Conservation (phyloP, 2,113 vertebrate species). For the Coracopsis vasa region DNA sequence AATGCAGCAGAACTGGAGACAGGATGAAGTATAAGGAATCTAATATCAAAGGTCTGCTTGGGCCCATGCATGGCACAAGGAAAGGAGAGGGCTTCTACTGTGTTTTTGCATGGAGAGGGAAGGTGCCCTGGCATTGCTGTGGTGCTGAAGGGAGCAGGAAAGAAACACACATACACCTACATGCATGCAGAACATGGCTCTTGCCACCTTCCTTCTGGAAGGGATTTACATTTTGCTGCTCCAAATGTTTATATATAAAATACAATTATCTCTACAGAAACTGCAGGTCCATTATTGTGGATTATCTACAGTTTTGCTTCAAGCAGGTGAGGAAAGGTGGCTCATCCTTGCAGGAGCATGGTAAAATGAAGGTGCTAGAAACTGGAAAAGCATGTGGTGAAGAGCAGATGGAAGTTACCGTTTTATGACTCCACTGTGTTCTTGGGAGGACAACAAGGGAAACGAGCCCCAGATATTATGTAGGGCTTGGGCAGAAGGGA, state of each 20-base stretch:
- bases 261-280: background rate
- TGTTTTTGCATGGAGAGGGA: background rate
- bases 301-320: background rate
- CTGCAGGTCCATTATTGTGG: background rate
- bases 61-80: background rate
- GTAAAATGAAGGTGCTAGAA: background rate
- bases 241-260: background rate
- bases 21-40: background rate
- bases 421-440: background rate
- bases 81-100: background rate
- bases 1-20: background rate
- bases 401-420: background rate
- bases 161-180: fast-evolving
- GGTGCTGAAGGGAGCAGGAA: background rate
- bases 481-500: background rate
- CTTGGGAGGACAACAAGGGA: background rate
- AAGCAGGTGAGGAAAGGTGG: background rate
- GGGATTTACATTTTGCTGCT: background rate
- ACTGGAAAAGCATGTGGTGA: background rate
- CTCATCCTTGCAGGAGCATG: background rate
- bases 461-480: background rate
- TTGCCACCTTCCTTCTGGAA: background rate
- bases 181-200: fast-evolving
- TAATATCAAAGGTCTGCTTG: background rate
- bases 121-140: background rate